phyloP scores from a whole-genome alignment of 2,113 vertebrate species.

The Gymnocephalus cernua region DNA sequence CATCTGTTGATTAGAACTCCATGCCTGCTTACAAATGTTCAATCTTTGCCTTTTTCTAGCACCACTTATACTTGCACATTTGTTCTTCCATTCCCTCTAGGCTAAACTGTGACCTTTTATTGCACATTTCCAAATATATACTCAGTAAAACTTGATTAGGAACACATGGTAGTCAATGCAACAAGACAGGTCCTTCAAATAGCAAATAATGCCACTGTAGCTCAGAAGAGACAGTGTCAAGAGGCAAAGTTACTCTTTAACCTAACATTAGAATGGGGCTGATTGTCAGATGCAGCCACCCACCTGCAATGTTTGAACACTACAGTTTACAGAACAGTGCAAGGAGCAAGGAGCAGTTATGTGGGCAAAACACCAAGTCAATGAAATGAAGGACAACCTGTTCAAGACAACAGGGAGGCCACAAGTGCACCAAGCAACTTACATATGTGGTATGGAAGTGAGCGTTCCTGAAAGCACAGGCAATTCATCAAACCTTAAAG shows the following conservation, averaged over 20 bases:
- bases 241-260: not conserved
- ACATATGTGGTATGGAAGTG: not conserved
- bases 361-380: not conserved
- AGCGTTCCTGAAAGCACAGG: not conserved
- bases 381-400: conserved; percentile 12
- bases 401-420: not conserved
- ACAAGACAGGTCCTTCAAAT: not conserved
- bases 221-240: not conserved
- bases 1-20: not conserved
- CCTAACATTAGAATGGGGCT: not conserved
- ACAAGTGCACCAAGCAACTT: not conserved
- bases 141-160: not conserved
- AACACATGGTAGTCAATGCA: not conserved
- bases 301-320: not conserved
- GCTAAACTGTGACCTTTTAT: not conserved
- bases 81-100: not conserved
- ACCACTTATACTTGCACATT: not conserved
- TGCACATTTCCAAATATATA: not conserved
- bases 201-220: not conserved
- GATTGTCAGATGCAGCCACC: conserved; percentile 1
- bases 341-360: not conserved
- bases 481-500: not conserved
- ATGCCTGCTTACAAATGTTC: not conserved
- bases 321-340: not conserved
- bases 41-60: not conserved